Evolutionary conservation across 2,797 vertebrate genomes (phyloP), one percentile per base, ranked within the genome.

Genomic region (Syndactyla subalaris): DNA sequence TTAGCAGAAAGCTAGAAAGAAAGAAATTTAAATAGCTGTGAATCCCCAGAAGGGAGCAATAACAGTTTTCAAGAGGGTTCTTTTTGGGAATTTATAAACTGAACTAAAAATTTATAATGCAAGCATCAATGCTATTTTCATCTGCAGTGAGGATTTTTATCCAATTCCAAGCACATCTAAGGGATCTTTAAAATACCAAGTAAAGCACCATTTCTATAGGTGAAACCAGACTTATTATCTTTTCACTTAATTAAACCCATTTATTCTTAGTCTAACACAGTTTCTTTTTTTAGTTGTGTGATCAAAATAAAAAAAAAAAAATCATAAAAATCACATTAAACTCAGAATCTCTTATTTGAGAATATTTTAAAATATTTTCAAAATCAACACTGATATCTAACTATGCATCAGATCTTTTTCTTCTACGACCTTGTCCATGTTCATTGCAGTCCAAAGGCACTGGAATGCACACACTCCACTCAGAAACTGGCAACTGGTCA

Each of bases 1-100:
- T 84, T 82, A 68, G 70, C 59, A 55, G 48, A 54, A 94, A 92
- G 51, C 17, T 54, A 49, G 52, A 87, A 94, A 85, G 67, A 89
- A 67, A 76, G 32, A 70, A 81, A 86, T 23, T 30, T 76, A 79
- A 88, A 89, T 86, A 79, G 52, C 45, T 85, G 34, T 61, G 51
- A 92, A 88, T 71, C 14, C 14, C 41, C 67, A 87, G 34, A 89
- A 79, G 63, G 63, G 10, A 79, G 34, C 19, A 88, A 76, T 26
- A 90, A 12, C 29, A 87, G 38, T 23, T 93, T 95, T 88, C 72
- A 85, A 89, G 83, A 75, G 34, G 34, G 8, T 66, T 26, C 2
- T 72, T 93, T 66, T 24, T 55, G 34, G 85, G 55, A 82, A 71
- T 76, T 94, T 90, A 52, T 93, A 59, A 90, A 52, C 9, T 13